Base-by-base conservation (phyloP, 2,888 invertebrate genomes). In the Drosophila mercatorum region DNA sequence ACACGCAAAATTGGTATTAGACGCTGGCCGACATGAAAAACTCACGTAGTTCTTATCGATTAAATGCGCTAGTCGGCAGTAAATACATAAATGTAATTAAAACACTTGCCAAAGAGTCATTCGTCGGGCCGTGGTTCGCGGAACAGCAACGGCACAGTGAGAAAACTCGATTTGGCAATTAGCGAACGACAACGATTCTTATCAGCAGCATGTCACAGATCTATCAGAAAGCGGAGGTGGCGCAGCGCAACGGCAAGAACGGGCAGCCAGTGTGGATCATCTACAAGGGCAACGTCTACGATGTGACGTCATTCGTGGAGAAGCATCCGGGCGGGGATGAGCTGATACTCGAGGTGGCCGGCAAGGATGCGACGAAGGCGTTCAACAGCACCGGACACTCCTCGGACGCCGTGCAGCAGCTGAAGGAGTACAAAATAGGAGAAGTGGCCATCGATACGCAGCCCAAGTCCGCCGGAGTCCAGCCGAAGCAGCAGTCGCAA, bases 261-360 rank as follows among this genome's bases (percentile, higher is more conserved):
- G 94, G 94, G 5, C 86, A 93, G 0, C 93, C 93, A 0, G 90
- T 93, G 0, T 96, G 96, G 96, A 91, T 96, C 52, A 93, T 96
- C 34, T 93, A 95, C 79, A 95, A 94, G 83, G 95, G 95, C 85
- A 89, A 84, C 31, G 95, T 96, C 5, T 96, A 96, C 87, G 95
- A 96, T 92, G 94, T 96, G 75, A 95, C 95, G 3, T 92, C 93
- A 10, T 96, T 95, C 86, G 74, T 95, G 1, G 85, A 94, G 8
- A 93, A 95, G 93, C 96, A 96, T 92, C 96, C 96, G 0, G 96
- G 95, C 0, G 96, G 96, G 0, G 89, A 90, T 0, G 95, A 96
- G 31, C 74, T 94, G 14, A 93, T 96, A 43, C 81, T 92, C 22
- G 96, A 96, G 79, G 94, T 94, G 60, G 96, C 95, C 0, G 96